A percentile compares a stretch with the other conserved stretches of the same genome.
Evolutionary conservation across 2,888 invertebrate genomes (phyloP).

Genomic region (Cynaeus angustus): DNA sequence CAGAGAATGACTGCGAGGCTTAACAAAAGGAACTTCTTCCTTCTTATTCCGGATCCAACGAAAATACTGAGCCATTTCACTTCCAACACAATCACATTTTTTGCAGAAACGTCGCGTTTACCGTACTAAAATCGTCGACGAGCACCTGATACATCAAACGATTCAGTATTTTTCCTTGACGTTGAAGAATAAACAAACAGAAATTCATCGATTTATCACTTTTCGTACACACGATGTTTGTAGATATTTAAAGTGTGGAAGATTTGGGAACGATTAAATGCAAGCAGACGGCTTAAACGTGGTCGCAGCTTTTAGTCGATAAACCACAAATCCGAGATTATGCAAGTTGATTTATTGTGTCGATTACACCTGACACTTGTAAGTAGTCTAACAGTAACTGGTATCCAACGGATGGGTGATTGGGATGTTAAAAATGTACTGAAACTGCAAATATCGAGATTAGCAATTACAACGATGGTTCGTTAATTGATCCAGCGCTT

Average conservation of each 20-base stretch:
- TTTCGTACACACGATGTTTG: background rate
- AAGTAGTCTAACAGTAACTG: constrained; percentile 20
- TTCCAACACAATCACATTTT: constrained; percentile 33
- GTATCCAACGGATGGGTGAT: too few species aligned
- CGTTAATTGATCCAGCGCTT: too few species aligned
- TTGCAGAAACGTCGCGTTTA: background rate
- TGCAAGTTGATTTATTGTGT: constrained; percentile 37
- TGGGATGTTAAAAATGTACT: too few species aligned
- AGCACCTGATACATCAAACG: constrained; percentile 38
- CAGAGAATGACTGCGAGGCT: constrained; percentile 83
- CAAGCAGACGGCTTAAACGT: constrained; percentile 15
- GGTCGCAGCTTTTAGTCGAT: constrained; percentile 8
- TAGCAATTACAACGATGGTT: too few species aligned
- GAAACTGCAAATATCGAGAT: too few species aligned
- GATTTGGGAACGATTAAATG: constrained; percentile 33
- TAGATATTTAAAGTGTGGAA: too few species aligned
- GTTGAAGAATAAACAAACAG: constrained; percentile 30
- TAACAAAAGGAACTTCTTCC: constrained; percentile 69
- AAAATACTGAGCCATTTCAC: constrained; percentile 67
- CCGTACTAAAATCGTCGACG: constrained; percentile 26
- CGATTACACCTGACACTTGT: constrained; percentile 37
- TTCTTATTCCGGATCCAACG: constrained; percentile 70
- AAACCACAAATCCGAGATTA: constrained; percentile 30
- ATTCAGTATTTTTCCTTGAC: constrained; percentile 37
- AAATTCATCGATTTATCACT: constrained; percentile 27